Evolutionary conservation across 2,797 vertebrate species (phyloP).

Genomic region (Manis crassicaudata): DNA sequence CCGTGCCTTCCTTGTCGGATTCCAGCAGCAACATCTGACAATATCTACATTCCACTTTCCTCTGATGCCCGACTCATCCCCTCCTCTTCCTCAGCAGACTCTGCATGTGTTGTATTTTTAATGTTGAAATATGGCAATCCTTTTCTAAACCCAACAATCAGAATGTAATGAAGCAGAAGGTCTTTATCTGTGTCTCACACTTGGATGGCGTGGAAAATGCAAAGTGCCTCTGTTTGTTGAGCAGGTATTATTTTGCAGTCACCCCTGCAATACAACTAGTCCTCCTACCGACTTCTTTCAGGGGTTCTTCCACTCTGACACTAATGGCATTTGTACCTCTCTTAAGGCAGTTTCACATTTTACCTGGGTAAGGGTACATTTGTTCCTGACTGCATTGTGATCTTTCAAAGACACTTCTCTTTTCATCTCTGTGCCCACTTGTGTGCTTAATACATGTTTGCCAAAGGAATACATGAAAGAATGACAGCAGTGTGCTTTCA

Average conservation of each 20-base stretch:
- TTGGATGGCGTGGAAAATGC: constrained; percentile 27
- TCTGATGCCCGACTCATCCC: neutral
- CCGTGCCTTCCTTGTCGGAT: constrained; percentile 42
- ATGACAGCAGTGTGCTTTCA: neutral
- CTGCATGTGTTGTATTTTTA: constrained; percentile 51
- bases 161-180: constrained; percentile 46
- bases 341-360: constrained; percentile 31
- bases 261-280: neutral
- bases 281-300: neutral
- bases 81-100: neutral
- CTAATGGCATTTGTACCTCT: neutral
- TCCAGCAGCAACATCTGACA: neutral
- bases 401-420: constrained; percentile 4
- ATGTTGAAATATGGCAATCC: constrained; percentile 52
- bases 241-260: constrained; percentile 12
- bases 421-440: neutral
- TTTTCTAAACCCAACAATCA: constrained; percentile 38
- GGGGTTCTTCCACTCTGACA: neutral
- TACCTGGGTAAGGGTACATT: neutral
- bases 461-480: neutral
- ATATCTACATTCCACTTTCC: constrained; percentile 38
- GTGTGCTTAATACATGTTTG: neutral
- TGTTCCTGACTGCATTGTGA: neutral
- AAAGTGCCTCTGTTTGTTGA: constrained; percentile 24
- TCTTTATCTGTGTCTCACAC: constrained; percentile 47